These are phyloP conservation scores for Clistopyga incitator DNA, from an alignment of 2,888 invertebrate genomes.

Conservation along the genomic window DNA sequence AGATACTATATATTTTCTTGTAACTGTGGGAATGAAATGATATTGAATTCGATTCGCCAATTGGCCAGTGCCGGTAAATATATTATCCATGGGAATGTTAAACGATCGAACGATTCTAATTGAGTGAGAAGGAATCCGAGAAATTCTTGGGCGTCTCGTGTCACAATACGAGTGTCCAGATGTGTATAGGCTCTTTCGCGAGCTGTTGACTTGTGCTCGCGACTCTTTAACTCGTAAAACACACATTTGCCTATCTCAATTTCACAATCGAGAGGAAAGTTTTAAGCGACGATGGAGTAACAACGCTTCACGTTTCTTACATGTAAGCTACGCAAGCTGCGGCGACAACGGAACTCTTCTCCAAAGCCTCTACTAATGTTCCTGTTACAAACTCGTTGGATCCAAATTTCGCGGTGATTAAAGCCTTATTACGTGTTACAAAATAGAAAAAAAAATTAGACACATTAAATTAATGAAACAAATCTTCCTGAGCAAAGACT, in stretches of 20 bases:
- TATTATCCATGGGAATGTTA: constrained; percentile 48
- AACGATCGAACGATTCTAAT: constrained; percentile 25
- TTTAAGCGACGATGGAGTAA: constrained; percentile 24
- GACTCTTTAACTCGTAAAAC: constrained; percentile 53
- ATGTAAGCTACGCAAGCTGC: constrained; percentile 2
- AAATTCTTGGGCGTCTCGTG: constrained; percentile 29
- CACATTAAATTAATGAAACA: neutral
- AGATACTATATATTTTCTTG: constrained; percentile 3
- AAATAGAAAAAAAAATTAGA: constrained; percentile 30
- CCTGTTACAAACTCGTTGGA: neutral
- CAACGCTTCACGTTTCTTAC: constrained; percentile 33
- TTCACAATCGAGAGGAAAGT: constrained; percentile 59
- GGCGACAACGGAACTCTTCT: constrained; percentile 36
- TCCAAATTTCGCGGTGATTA: neutral
- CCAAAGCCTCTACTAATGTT: constrained; percentile 31
- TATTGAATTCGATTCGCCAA: constrained; percentile 11
- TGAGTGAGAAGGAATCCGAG: constrained; percentile 36
- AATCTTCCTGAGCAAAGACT: neutral
- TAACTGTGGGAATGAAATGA: constrained; percentile 26
- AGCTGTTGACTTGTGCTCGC: constrained; percentile 48
- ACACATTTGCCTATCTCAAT: constrained; percentile 58
- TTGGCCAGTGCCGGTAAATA: constrained; percentile 2
- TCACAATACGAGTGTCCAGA: constrained; percentile 14
- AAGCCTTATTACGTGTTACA: constrained; percentile 17
- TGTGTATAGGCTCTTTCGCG: constrained; percentile 32